Evolutionary conservation across 1,140 invertebrate species (phyloP), one percentile per base, ranked within the genome.

Genomic region (Trachymyrmex septentrionalis): DNA sequence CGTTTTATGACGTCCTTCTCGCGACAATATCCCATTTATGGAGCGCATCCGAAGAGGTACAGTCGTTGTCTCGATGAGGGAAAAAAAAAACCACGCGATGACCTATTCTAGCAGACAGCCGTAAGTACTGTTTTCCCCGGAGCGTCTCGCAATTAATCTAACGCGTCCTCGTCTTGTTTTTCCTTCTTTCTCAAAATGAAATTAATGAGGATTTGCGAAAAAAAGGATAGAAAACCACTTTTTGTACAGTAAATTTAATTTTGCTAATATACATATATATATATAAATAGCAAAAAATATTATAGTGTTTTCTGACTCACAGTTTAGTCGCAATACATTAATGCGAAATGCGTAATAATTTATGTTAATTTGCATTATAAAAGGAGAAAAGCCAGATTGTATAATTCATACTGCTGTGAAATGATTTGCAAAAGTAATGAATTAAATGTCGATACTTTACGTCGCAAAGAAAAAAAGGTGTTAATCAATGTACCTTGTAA

Each of bases 1-100:
- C 44, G 34, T 86, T 73, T 82, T 86, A 82, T 55, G 67, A 76
- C 48, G 44, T 48, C 10, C 75, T 81, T 59, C 44, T 72, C 5
- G 67, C 67, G 67, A 63, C 69, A 59, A 84, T 84, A 59, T 73
- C 53, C 21, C 53, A 48, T 84, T 84, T 84, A 73, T 72, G 19
- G 27, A 73, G 66, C 80, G 57, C 64, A n/a, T 30, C 30, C n/a
- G 30, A 50, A 48, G 59, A 12, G 24, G 44, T 44, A 16, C 19
- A 24, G 7, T 24, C 61, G 14, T 66, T 75, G 48, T 50, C 14
- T 38, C 38, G 24, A n/a, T 9, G 21, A 1, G n/a, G 12, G n/a
- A n/a, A n/a, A 16, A 69, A 71, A 69, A 67, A 64, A 48, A 30
- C n/a, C 30, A 48, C 72, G 14, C 10, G 19, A 63, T 53, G n/a